Conservation (phyloP, 2,113 vertebrate genomes). For the Phrynocephalus versicolor region DNA sequence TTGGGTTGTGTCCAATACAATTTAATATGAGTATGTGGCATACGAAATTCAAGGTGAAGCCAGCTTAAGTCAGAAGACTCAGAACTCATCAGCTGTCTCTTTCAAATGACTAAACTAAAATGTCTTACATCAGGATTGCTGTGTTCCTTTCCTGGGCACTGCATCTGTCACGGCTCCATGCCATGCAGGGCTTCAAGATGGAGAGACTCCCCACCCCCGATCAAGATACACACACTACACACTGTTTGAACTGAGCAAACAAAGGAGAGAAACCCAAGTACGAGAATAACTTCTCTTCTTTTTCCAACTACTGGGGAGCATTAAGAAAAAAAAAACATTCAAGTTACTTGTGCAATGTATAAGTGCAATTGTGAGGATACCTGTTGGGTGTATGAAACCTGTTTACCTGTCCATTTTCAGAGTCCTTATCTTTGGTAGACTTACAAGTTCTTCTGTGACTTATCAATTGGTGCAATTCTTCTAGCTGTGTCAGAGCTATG, state of each 20-base stretch:
- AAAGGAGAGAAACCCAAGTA: not conserved
- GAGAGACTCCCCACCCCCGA: not conserved
- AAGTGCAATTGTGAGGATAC: conserved; percentile 79
- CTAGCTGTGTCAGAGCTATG: conserved; percentile 61
- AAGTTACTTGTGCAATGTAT: conserved; percentile 73
- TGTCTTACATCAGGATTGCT: not conserved
- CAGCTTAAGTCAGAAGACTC: conserved; percentile 33
- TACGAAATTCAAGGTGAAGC: conserved; percentile 15
- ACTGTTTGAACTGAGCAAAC: conserved; percentile 45
- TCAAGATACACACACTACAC: not conserved
- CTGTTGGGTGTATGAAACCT: conserved; percentile 69
- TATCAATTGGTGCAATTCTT: conserved; percentile 66
- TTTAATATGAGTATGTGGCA: conserved; percentile 36
- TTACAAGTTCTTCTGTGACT: conserved; percentile 58
- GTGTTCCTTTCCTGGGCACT: conserved; percentile 17
- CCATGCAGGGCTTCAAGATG: not conserved
- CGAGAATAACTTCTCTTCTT: conserved; percentile 49
- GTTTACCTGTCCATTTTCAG: conserved; percentile 65
- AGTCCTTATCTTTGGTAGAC: conserved; percentile 64
- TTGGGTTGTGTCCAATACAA: not conserved
- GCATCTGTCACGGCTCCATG: not conserved
- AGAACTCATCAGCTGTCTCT: conserved; percentile 29
- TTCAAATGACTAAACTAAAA: conserved; percentile 19
- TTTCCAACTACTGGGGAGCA: conserved; percentile 54
- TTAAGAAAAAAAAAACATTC: conserved; percentile 60